These are phyloP conservation scores for Patella ulyssiponensis DNA, from an alignment of 2,888 invertebrate genomes.

Conservation along the genomic window DNA sequence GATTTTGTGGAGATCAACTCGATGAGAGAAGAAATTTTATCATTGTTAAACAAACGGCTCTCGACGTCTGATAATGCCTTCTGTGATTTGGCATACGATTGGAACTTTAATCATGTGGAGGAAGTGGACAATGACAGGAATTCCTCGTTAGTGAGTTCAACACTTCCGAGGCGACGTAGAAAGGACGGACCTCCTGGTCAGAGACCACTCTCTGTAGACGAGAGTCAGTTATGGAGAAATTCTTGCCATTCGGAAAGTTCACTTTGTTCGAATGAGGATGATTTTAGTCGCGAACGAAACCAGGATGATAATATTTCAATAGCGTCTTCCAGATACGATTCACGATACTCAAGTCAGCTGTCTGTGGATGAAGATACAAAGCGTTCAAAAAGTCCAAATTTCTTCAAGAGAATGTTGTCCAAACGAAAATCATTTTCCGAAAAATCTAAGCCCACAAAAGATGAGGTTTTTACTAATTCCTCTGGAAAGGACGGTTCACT, in stretches of 20 bases:
- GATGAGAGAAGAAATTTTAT: slow-evolving; percentile 42
- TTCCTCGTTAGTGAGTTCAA: slow-evolving; percentile 20
- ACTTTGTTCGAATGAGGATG: slow-evolving; percentile 13
- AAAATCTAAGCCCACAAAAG: slow-evolving; percentile 25
- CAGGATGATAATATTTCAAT: slow-evolving; percentile 19
- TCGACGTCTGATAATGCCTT: slow-evolving; percentile 26
- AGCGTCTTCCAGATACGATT: slow-evolving; percentile 3
- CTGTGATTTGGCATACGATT: slow-evolving; percentile 27
- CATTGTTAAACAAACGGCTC: slow-evolving; percentile 36
- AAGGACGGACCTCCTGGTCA: slow-evolving; percentile 18
- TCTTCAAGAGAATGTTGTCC: slow-evolving; percentile 56
- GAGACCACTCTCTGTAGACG: slow-evolving; percentile 45
- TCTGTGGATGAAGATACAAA: slow-evolving; percentile 16
- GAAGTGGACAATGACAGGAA: slow-evolving; percentile 8
- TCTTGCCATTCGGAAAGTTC: neutral
- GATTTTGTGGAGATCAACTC: slow-evolving; percentile 28
- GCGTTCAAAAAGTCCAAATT: slow-evolving; percentile 46
- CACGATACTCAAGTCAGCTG: slow-evolving; percentile 7
- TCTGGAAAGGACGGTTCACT: slow-evolving; percentile 22
- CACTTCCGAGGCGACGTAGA: slow-evolving; percentile 22
- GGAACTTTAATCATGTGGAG: slow-evolving; percentile 28
- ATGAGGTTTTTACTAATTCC: slow-evolving; percentile 13
- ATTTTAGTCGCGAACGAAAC: neutral
- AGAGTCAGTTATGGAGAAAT: slow-evolving; percentile 32
- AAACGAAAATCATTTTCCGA: slow-evolving; percentile 53